Base-by-base conservation (phyloP, 1,140 invertebrate genomes). In the Aphelenchoides besseyi region DNA sequence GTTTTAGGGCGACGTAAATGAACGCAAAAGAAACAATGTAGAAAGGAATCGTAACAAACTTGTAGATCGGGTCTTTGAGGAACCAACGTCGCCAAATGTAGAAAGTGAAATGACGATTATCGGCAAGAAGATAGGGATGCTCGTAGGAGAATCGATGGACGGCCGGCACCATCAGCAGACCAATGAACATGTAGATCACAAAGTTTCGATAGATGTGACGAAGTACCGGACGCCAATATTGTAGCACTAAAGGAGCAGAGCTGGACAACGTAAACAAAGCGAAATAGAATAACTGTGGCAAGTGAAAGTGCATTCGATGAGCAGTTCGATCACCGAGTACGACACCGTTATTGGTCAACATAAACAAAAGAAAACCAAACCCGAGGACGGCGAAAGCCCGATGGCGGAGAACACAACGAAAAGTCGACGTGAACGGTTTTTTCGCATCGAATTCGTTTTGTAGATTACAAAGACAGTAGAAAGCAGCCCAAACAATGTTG, bases 101-200 rank as follows among this genome's bases (percentile, higher is more conserved):
- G 85, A 98, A 98, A 2, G 91, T 90, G 74, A 94, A 96, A 87
- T 98, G 96, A 28, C 96, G 88, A 85, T 98, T 98, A 85, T 98
- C 96, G 0, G 95, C 92, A 48, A 98, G 85, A 52, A 97, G 85
- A 85, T 96, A 98, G 0, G 91, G 91, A 89, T 98, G 96, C 3
- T 91, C 90, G 26, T 91, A 86, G 0, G 93, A 94, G 71, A 86
- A 88, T 84, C 93, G 91, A 18, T 85, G 88, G 72, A 91, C 87
- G 16, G 92, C 86, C 28, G 90, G 85, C 0, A 88, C 62, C 9
- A 84, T 68, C 32, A 86, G 3, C 5, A 68, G 18, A 69, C 78
- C 69, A 57, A 76, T 36, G 69, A 69, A 3, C 30, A 52, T 12
- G n/a, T 59, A 32, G 61, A 54, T 12, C 30, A 64, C 30, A n/a